A percentile compares a stretch with the other conserved stretches of the same genome.
These are phyloP conservation scores for Trypoxylus dichotomus DNA, from an alignment of 1,140 invertebrate genomes.

Conservation along the genomic window DNA sequence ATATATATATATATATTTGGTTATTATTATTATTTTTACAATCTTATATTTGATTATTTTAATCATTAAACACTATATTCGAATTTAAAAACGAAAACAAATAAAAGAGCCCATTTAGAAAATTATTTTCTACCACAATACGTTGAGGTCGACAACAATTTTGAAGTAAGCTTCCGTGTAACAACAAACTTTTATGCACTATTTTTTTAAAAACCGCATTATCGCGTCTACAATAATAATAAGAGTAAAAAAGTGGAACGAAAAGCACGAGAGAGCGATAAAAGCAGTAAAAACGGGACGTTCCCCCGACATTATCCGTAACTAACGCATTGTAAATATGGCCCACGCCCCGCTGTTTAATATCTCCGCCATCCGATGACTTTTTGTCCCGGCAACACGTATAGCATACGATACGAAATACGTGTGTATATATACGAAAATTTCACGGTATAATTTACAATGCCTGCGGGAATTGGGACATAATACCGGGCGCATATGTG, in stretches of 20 bases:
- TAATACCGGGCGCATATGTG: conserved; percentile 11
- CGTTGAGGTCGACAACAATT: not conserved
- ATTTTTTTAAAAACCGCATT: not conserved
- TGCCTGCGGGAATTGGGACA: conserved; percentile 2
- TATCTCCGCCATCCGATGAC: not conserved
- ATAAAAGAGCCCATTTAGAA: no score
- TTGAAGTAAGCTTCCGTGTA: not conserved
- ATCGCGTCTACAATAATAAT: not conserved
- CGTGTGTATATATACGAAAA: conserved; percentile 3
- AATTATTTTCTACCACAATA: no score
- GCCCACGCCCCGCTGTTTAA: conserved; percentile 15
- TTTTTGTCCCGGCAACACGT: not conserved
- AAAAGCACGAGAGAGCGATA: not conserved
- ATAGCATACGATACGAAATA: not conserved
- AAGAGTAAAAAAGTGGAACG: not conserved
- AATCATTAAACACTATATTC: no score
- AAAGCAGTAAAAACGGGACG: not conserved
- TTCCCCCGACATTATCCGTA: conserved; percentile 12
- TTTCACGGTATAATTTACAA: conserved; percentile 22
- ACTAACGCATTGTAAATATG: conserved; percentile 13
- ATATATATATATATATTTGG: no score
- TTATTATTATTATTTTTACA: no score
- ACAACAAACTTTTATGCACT: not conserved
- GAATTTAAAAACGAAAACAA: no score
- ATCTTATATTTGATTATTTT: no score